A percentile compares a stretch with the other conserved stretches of the same genome.
Conservation (phyloP, 2,888 invertebrate species). For the Oligia latruncula region DNA sequence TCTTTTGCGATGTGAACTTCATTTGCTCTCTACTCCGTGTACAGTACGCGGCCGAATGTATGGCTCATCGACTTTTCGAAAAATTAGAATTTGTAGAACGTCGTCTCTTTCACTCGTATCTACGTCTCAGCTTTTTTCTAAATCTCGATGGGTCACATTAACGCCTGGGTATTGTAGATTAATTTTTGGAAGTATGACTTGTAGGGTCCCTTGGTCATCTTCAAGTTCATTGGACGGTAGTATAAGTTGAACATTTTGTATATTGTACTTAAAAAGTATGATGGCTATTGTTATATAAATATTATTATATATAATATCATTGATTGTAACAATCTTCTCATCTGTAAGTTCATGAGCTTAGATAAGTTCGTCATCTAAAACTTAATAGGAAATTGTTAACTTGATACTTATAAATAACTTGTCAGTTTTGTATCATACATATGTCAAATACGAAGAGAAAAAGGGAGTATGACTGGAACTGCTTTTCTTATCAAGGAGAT, state of each 20-base stretch:
- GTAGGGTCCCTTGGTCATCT: slow-evolving; percentile 23
- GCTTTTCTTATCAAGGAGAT: no score
- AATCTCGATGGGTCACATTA: not conserved
- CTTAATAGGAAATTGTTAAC: slow-evolving; percentile 27
- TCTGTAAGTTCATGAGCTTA: slow-evolving; percentile 42
- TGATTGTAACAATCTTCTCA: slow-evolving; percentile 37
- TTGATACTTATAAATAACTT: slow-evolving; percentile 6
- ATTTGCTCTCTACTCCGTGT: slow-evolving; percentile 8
- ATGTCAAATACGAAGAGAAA: not conserved
- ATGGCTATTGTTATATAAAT: slow-evolving; percentile 41
- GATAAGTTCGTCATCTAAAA: slow-evolving; percentile 27
- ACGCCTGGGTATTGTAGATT: not conserved
- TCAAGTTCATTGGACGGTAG: slow-evolving; percentile 24
- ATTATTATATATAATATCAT: slow-evolving; percentile 36
- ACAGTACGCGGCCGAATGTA: not conserved
- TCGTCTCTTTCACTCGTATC: not conserved
- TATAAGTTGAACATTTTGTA: slow-evolving; percentile 45
- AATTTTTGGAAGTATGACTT: slow-evolving; percentile 6
- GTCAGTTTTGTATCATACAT: slow-evolving; percentile 19
- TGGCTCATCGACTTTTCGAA: not conserved
- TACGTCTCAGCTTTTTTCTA: not conserved
- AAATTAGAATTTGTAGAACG: not conserved
- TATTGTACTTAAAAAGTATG: slow-evolving; percentile 26
- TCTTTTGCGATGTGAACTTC: not conserved
- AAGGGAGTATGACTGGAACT: not conserved